Conservation (phyloP, 2,797 vertebrate species). For the Taenioides sp. region DNA sequence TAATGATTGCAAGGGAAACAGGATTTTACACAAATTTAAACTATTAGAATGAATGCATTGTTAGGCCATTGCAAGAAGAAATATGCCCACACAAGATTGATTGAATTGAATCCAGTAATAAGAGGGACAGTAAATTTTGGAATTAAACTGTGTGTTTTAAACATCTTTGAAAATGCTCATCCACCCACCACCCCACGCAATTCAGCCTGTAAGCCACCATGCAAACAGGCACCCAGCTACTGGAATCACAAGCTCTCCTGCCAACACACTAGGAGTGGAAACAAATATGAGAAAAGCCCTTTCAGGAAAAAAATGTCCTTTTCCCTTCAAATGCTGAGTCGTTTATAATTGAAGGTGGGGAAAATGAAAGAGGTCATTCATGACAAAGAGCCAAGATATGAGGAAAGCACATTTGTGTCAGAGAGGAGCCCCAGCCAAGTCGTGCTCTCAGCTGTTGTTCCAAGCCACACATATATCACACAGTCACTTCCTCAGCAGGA, state of each 20-base stretch:
- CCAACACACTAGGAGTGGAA: slow-evolving; percentile 72
- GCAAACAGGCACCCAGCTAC: slow-evolving; percentile 62
- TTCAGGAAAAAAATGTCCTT: slow-evolving; percentile 32
- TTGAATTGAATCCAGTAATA: slow-evolving; percentile 10
- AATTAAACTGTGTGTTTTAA: slow-evolving; percentile 42
- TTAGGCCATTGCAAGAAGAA: slow-evolving; percentile 2
- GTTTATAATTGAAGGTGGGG: slow-evolving; percentile 75
- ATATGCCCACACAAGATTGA: slow-evolving; percentile 21
- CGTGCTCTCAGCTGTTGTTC: slow-evolving; percentile 80
- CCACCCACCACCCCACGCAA: slow-evolving; percentile 49
- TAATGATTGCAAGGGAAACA: not conserved
- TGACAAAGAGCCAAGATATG: slow-evolving; percentile 79
- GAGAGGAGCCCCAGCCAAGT: slow-evolving; percentile 66
- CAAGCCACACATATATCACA: slow-evolving; percentile 79
- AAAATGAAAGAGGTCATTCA: slow-evolving; percentile 80
- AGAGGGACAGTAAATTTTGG: slow-evolving; percentile 36
- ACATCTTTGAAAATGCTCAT: slow-evolving; percentile 38
- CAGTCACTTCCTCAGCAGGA: slow-evolving; percentile 74
- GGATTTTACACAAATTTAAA: not conserved
- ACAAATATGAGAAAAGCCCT: slow-evolving; percentile 63
- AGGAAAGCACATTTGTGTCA: slow-evolving; percentile 81
- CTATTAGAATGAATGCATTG: not conserved
- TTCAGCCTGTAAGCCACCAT: slow-evolving; percentile 37
- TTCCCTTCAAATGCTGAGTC: slow-evolving; percentile 74
- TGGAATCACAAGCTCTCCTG: slow-evolving; percentile 64